Conservation (phyloP, 2,797 vertebrate species). For the Dipus sagitta region DNA sequence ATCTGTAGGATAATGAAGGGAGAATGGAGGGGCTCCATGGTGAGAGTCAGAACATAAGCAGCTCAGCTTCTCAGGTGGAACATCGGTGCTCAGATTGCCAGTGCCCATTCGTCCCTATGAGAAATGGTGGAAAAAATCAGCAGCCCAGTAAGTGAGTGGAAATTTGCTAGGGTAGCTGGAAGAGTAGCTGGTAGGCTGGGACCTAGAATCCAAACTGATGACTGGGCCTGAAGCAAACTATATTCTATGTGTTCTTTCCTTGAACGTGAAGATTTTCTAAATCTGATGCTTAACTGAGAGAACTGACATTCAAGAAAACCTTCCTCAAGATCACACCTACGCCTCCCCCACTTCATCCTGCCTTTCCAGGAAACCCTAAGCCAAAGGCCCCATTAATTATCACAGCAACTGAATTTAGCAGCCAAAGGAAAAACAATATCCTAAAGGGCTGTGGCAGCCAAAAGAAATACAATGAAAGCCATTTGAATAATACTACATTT, state of each 20-base stretch:
- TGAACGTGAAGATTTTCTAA: neutral
- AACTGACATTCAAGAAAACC: slow-evolving; percentile 7
- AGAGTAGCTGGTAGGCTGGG: neutral
- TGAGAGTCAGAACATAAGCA: neutral
- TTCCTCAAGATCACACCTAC: neutral
- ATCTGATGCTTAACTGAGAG: neutral
- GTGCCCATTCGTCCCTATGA: neutral
- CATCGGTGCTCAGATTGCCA: slow-evolving; percentile 16
- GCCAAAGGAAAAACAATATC: slow-evolving; percentile 52
- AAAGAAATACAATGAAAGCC: neutral
- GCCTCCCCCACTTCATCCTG: neutral
- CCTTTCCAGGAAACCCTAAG: slow-evolving; percentile 57
- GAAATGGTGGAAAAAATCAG: neutral
- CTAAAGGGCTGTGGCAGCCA: neutral
- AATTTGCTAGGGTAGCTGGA: neutral
- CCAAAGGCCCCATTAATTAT: slow-evolving; percentile 54
- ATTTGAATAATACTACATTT: neutral
- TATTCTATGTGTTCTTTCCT: neutral
- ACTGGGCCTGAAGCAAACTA: neutral
- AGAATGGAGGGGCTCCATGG: neutral
- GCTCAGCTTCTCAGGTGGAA: neutral
- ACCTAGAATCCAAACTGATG: neutral
- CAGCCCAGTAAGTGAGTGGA: neutral
- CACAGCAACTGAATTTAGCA: slow-evolving; percentile 61
- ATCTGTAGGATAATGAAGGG: neutral